Evolutionary conservation across 2,888 invertebrate genomes (phyloP).

Genomic region (Orchesella flavescens): DNA sequence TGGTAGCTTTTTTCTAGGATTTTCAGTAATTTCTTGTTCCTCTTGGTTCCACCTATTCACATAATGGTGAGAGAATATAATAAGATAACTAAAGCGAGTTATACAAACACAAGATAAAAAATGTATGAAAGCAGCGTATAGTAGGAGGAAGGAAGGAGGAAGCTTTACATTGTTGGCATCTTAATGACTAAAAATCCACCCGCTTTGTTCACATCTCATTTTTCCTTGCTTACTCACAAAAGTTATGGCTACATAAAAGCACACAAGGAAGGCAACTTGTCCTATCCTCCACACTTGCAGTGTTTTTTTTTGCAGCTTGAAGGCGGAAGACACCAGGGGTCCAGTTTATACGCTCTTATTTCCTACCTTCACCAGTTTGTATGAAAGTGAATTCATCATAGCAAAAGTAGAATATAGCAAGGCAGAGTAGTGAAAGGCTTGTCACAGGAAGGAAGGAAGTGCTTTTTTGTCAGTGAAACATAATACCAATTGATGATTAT

Average conservation of each 20-base stretch:
- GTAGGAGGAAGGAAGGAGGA: constrained; percentile 36
- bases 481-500: constrained; percentile 63
- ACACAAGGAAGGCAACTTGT: not conserved
- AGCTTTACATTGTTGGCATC: constrained; percentile 66
- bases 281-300: not conserved
- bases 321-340: constrained; percentile 51
- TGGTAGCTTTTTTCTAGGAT: constrained; percentile 56
- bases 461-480: constrained; percentile 61
- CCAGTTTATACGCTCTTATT: constrained; percentile 25
- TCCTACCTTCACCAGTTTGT: not conserved
- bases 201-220: constrained; percentile 64
- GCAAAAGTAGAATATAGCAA: not conserved
- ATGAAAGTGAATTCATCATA: not conserved
- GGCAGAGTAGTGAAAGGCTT: constrained; percentile 27
- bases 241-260: constrained; percentile 56
- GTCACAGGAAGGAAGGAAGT: constrained; percentile 60
- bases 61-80: constrained; percentile 39
- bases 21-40: constrained; percentile 63
- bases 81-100: not conserved
- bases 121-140: constrained; percentile 7
- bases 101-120: not conserved
- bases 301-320: not conserved
- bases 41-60: constrained; percentile 53
- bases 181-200: constrained; percentile 67
- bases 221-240: constrained; percentile 54